Conservation (phyloP, 2,888 invertebrate genomes). For the Ditula angustiorana region DNA sequence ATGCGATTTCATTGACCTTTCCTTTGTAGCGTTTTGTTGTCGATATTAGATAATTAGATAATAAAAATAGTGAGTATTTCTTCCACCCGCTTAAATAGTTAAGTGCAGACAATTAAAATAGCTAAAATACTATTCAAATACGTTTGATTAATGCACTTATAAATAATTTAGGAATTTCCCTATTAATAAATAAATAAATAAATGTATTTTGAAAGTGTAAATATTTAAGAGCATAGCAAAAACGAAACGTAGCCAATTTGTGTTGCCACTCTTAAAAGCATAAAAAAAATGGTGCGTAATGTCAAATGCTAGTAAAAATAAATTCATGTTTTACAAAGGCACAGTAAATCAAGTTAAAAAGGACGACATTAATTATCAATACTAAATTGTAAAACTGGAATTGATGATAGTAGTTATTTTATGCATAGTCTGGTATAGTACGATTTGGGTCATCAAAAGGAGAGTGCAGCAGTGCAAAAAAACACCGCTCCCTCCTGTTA, state of each 20-base stretch:
- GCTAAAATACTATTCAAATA: no score
- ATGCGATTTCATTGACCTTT: slow-evolving; percentile 50
- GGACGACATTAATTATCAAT: no score
- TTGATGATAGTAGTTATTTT: background rate
- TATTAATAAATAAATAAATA: background rate
- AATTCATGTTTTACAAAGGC: no score
- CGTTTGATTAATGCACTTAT: background rate
- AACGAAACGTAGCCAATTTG: background rate
- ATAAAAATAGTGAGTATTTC: background rate
- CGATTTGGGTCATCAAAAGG: no score
- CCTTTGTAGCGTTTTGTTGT: slow-evolving; percentile 48
- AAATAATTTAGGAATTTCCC: background rate
- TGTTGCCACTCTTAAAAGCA: background rate
- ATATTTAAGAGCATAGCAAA: background rate
- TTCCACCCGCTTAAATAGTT: no score
- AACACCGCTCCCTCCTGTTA: no score
- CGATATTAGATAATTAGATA: no score
- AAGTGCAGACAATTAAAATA: no score
- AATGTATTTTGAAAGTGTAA: background rate
- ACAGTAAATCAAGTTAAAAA: no score
- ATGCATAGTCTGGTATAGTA: background rate
- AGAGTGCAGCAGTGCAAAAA: no score
- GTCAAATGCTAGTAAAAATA: background rate
- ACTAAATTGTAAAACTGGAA: background rate
- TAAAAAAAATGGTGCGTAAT: no score